Percentiles rank a stretch among this genome's conserved stretches.
These are phyloP conservation scores for Rhinoptilus africanus DNA, from an alignment of 2,113 vertebrate species.

Conservation along the genomic window DNA sequence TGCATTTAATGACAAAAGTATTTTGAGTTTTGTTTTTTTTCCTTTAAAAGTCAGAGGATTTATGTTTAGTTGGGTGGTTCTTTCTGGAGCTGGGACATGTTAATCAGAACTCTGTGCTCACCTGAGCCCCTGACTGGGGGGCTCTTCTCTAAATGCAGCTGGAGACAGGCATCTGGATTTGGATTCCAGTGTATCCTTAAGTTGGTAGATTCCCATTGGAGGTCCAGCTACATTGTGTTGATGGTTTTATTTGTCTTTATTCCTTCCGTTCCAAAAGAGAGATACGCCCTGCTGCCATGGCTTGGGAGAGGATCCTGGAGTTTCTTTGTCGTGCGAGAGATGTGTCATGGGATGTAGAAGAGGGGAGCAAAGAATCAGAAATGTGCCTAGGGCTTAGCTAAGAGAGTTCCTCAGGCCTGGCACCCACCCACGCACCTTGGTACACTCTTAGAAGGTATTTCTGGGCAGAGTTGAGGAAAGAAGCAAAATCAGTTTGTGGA, in stretches of 20 bases:
- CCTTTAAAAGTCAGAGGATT: not conserved
- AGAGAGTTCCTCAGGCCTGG: not conserved
- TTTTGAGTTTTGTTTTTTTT: not conserved
- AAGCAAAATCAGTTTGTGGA: not conserved
- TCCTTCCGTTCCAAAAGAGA: not conserved
- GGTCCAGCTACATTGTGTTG: rapidly evolving
- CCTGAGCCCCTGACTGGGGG: not conserved
- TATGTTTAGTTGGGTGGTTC: not conserved
- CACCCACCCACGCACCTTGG: not conserved
- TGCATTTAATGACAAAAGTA: not conserved
- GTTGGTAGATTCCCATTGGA: not conserved
- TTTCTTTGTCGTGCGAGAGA: not conserved
- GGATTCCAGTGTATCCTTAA: not conserved
- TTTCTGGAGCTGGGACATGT: not conserved
- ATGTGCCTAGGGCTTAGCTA: not conserved
- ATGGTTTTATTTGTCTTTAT: not conserved
- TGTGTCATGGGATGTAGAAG: not conserved
- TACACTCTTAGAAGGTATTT: not conserved
- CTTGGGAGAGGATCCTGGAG: not conserved
- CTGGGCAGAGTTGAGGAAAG: not conserved
- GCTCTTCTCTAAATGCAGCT: not conserved
- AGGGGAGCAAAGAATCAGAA: not conserved
- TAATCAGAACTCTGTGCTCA: not conserved
- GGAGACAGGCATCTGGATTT: not conserved
- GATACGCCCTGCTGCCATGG: not conserved